phyloP scores from a whole-genome alignment of 2,113 vertebrate species.

The Rhineura floridana region DNA sequence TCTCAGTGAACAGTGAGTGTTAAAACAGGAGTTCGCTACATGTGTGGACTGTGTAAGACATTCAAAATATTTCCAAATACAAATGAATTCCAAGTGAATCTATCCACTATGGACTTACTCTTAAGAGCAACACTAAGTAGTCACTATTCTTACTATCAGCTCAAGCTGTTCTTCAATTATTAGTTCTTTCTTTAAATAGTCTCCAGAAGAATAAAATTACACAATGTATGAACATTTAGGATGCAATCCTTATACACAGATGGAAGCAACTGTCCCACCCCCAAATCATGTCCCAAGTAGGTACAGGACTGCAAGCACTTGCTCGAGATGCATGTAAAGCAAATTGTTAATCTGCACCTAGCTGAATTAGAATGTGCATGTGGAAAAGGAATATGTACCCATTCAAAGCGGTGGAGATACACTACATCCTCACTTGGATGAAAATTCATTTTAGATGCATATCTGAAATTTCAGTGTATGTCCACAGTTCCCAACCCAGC shows the following conservation, averaged over 20 bases:
- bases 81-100: no score
- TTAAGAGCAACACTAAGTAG: background rate
- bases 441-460: background rate
- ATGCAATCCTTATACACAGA: background rate
- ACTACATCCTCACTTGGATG: background rate
- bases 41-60: no score
- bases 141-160: background rate
- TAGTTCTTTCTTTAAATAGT: background rate
- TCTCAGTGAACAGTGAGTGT: background rate
- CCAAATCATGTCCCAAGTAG: background rate
- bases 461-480: background rate
- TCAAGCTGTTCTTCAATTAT: background rate
- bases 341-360: background rate
- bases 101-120: no score
- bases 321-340: background rate
- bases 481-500: background rate
- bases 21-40: no score
- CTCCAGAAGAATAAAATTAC: background rate
- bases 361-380: background rate
- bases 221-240: background rate
- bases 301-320: background rate
- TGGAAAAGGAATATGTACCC: background rate
- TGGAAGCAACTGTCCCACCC: background rate
- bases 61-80: no score
- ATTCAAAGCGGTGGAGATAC: background rate